Evolutionary conservation across 2,113 vertebrate genomes (phyloP), one percentile per base, ranked within the genome.

Genomic region (Cygnus buccinator): DNA sequence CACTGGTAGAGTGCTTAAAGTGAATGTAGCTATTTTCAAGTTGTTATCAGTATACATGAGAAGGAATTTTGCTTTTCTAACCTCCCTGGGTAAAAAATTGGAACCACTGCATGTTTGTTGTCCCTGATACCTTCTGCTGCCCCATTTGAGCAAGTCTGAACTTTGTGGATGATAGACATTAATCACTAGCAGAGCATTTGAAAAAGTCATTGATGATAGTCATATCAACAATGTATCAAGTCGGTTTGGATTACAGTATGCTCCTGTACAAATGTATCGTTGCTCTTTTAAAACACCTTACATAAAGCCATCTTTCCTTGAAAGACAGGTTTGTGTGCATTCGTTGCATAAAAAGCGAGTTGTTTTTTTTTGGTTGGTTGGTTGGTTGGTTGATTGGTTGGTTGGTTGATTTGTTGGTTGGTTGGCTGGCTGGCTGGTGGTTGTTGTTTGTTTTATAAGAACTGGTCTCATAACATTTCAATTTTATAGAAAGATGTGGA

Each of bases 1-100:
- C 19, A 33, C 4, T 5, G 1, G 0, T 23, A 43, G 2, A 3
- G 3, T 52, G 14, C 2, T 57, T 58, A 62, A 62, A 13, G 68
- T 71, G n/a, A 61, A 61, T 48, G 26, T 57, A 73, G 29, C 3
- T 46, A 10, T 67, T 86, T 61, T 71, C 57, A 74, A 50, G 23
- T 13, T 62, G 12, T 1, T 37, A 74, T 23, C 13, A 57, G 10
- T 41, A 20, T 11, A 52, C 0, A 11, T 23, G 41, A 71, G 8
- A 11, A 79, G 16, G 10, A 89, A 48, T 1, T 58, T 72, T 46
- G 4, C 3, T 3, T 48, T 92, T 77, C 33, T 63, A 6, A 57
- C 2, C 7, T 73, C 74, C 44, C 33, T 54, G 6, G 4, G 2
- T 16, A 22, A 63, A 92, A 76, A 35, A 3, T 14, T 71, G 26